These are phyloP conservation scores for Pelecanoides urinatrix DNA, from an alignment of 2,113 vertebrate species.

Conservation along the genomic window DNA sequence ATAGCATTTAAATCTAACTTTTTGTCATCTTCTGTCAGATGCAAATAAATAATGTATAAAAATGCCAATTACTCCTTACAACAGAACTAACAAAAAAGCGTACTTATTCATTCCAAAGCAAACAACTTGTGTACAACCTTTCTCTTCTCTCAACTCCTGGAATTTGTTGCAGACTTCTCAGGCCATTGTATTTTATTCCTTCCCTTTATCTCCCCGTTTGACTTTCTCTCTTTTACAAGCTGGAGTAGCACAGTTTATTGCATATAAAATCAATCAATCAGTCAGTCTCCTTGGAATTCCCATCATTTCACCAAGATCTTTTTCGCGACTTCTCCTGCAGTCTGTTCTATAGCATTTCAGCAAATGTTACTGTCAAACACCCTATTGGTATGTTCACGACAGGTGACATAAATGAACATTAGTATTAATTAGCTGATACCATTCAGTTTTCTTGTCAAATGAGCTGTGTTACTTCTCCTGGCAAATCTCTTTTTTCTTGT, in stretches of 20 bases:
- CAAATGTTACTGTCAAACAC: background rate
- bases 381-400: background rate
- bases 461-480: background rate
- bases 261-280: background rate
- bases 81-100: background rate
- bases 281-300: background rate
- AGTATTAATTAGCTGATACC: background rate
- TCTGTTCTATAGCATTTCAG: background rate
- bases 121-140: background rate
- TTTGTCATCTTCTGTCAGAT: background rate
- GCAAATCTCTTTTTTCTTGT: background rate
- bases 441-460: background rate
- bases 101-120: background rate
- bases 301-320: background rate
- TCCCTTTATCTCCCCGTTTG: rapidly evolving
- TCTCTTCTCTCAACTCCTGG: background rate
- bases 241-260: background rate
- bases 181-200: background rate
- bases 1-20: background rate
- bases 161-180: background rate
- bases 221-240: background rate
- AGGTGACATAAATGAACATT: background rate
- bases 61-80: background rate
- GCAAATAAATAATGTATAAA: background rate
- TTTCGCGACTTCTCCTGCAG: background rate